These are phyloP conservation scores for Brachionichthys hirsutus DNA, from an alignment of 2,113 vertebrate species.

Conservation along the genomic window DNA sequence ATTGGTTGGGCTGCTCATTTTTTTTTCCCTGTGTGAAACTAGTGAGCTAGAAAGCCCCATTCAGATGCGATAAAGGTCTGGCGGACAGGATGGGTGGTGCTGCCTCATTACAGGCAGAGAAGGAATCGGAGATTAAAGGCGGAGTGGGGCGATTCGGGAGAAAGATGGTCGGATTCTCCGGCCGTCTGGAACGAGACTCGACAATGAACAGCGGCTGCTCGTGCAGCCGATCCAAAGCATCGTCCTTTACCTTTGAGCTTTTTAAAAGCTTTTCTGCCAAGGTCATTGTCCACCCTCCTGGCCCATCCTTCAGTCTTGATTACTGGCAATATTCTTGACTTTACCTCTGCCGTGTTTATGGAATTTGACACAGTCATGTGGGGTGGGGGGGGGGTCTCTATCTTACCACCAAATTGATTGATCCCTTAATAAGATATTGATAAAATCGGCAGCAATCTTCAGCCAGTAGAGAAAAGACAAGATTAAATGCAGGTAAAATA, in stretches of 20 bases:
- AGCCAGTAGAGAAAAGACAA: too few species aligned
- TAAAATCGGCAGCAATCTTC: too few species aligned
- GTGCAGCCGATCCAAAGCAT: too few species aligned
- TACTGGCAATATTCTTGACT: neutral
- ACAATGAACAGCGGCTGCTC: neutral
- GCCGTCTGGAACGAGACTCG: too few species aligned
- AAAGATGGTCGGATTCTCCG: neutral
- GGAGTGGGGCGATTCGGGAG: neutral
- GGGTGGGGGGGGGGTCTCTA: too few species aligned
- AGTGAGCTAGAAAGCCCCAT: slow-evolving; percentile 34
- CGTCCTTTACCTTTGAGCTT: neutral
- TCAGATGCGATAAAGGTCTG: slow-evolving; percentile 34
- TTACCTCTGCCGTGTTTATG: too few species aligned
- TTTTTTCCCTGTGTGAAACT: slow-evolving; percentile 22
- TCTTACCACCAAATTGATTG: too few species aligned
- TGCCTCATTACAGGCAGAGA: slow-evolving; percentile 14
- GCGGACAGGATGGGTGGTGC: neutral
- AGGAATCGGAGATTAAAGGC: slow-evolving; percentile 6
- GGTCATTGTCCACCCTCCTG: neutral
- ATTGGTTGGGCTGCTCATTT: slow-evolving; percentile 48
- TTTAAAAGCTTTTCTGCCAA: slow-evolving; percentile 27
- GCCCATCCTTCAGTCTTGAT: slow-evolving; percentile 4
- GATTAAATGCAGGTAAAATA: too few species aligned
- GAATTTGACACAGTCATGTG: too few species aligned
- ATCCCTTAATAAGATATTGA: too few species aligned